Evolutionary conservation across 2,888 invertebrate genomes (phyloP).

Genomic region (Oscheius onirici): DNA sequence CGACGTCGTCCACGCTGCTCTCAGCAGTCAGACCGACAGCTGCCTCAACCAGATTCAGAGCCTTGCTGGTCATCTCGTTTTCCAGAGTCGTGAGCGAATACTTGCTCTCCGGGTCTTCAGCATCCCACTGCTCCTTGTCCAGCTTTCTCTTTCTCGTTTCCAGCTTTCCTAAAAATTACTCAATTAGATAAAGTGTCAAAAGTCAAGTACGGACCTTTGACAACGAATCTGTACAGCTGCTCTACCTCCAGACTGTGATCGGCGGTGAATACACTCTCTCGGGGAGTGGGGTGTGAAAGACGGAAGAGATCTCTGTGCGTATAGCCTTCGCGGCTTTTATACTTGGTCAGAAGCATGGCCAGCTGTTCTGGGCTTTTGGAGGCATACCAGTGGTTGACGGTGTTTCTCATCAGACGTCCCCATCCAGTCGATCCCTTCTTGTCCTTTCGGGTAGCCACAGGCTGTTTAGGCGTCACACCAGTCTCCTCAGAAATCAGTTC

Average conservation of each 20-base stretch:
- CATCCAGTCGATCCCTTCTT: slow-evolving; percentile 73
- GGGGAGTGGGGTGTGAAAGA: slow-evolving; percentile 65
- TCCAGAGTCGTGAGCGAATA: slow-evolving; percentile 42
- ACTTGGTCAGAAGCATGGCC: slow-evolving; percentile 78
- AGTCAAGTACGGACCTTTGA: slow-evolving; percentile 41
- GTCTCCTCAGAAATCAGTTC: slow-evolving; percentile 73
- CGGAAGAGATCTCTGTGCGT: slow-evolving; percentile 79
- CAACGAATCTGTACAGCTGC: slow-evolving; percentile 61
- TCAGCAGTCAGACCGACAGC: slow-evolving; percentile 45
- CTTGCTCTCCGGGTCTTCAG: slow-evolving; percentile 27
- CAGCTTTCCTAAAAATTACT: slow-evolving; percentile 16
- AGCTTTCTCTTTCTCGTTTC: slow-evolving; percentile 32
- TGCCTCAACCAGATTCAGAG: slow-evolving; percentile 54
- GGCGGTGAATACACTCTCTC: neutral
- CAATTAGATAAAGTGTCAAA: neutral
- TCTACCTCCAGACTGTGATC: slow-evolving; percentile 47
- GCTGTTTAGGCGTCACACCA: neutral
- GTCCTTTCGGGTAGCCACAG: neutral
- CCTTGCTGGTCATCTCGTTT: slow-evolving; percentile 43
- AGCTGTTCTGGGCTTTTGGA: slow-evolving; percentile 78
- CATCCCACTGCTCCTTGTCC: slow-evolving; percentile 18
- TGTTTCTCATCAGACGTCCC: slow-evolving; percentile 79
- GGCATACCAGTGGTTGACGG: slow-evolving; percentile 79
- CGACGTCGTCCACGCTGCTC: slow-evolving; percentile 40
- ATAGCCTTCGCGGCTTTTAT: slow-evolving; percentile 79